Evolutionary conservation across 2,888 invertebrate species (phyloP).

Genomic region (Anthophora plumipes): DNA sequence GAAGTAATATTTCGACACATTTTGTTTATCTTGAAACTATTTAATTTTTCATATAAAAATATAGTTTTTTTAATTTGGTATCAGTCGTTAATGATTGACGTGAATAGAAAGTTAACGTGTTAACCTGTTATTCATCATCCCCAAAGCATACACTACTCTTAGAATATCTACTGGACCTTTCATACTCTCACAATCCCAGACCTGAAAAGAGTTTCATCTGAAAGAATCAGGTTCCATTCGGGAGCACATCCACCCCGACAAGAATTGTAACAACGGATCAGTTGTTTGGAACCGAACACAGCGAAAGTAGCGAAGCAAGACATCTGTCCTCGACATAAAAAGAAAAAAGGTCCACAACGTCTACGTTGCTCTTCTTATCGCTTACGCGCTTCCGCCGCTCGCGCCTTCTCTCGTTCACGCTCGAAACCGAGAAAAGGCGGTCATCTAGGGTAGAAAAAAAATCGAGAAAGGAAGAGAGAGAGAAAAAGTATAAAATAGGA

Average conservation of each 20-base stretch:
- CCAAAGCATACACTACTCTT: too few species aligned
- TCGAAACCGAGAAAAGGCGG: conserved; percentile 9
- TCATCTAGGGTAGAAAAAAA: too few species aligned
- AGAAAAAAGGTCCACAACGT: not conserved
- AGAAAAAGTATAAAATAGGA: not conserved
- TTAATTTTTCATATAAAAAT: too few species aligned
- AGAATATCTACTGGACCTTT: too few species aligned
- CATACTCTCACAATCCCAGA: too few species aligned
- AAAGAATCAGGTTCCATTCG: not conserved
- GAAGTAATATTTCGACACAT: too few species aligned
- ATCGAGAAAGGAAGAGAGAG: not conserved
- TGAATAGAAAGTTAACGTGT: too few species aligned
- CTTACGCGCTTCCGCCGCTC: not conserved
- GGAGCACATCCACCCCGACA: not conserved
- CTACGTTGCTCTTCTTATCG: not conserved
- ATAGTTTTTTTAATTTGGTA: too few species aligned
- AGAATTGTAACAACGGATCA: not conserved
- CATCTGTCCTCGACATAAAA: not conserved
- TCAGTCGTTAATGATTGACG: too few species aligned
- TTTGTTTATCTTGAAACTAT: too few species aligned
- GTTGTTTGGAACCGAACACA: not conserved
- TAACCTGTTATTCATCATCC: too few species aligned
- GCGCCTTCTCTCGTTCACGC: not conserved
- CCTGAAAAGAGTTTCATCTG: too few species aligned
- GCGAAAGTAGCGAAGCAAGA: not conserved